Percentiles rank a stretch among this genome's conserved stretches.
Evolutionary conservation across 1,140 invertebrate genomes (phyloP).

Genomic region (Nilaparvata lugens): DNA sequence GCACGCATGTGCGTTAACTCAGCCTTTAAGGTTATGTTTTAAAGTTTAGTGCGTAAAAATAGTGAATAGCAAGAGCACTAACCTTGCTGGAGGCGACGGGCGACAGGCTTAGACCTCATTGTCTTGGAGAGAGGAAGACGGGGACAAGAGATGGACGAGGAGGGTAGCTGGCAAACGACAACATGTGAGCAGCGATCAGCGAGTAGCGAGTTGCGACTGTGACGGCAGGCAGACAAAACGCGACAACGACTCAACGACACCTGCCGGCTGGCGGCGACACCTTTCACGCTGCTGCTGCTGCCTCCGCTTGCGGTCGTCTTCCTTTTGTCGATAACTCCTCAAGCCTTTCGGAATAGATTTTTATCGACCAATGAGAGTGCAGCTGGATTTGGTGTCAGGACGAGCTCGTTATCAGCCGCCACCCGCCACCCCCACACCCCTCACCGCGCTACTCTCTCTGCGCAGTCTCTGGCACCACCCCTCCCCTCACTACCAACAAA

Average conservation of each 20-base stretch:
- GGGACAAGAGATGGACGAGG: too few species aligned
- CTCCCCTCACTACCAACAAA: not conserved
- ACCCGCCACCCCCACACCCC: not conserved
- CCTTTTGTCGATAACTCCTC: slow-evolving; percentile 3
- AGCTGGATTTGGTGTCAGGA: not conserved
- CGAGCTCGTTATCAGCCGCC: not conserved
- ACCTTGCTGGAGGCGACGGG: not conserved
- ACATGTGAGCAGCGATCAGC: too few species aligned
- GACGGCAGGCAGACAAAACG: too few species aligned
- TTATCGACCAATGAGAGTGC: slow-evolving; percentile 3
- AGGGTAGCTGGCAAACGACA: too few species aligned
- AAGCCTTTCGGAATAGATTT: not conserved
- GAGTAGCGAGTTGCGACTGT: too few species aligned
- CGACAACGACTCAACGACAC: too few species aligned
- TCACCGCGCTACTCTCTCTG: not conserved
- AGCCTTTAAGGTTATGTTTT: too few species aligned
- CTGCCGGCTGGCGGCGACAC: not conserved
- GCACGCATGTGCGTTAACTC: too few species aligned
- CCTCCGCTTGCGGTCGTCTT: not conserved
- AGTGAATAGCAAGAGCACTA: not conserved
- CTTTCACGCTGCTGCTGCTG: not conserved
- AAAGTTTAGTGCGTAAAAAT: too few species aligned
- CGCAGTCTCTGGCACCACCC: not conserved
- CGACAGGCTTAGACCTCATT: not conserved
- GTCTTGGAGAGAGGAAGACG: not conserved